phyloP scores from a whole-genome alignment of 2,113 vertebrate species.

The Ictidomys tridecemlineatus region DNA sequence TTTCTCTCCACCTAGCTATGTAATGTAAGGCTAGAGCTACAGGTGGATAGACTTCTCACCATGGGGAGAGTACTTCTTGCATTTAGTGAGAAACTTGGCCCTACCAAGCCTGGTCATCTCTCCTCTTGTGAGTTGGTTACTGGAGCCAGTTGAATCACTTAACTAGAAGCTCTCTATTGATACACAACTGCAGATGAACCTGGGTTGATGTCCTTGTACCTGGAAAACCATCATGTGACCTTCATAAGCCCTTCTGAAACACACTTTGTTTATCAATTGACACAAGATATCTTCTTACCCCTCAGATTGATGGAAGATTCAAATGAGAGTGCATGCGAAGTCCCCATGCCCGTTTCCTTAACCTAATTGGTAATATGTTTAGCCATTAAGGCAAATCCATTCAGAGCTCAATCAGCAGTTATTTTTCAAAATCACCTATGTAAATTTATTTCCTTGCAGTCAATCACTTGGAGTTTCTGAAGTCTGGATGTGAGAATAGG shows the following conservation, averaged over 20 bases:
- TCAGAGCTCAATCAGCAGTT: background rate
- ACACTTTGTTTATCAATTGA: background rate
- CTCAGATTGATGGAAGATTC: background rate
- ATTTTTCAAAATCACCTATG: background rate
- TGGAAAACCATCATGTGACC: background rate
- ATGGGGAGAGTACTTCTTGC: background rate
- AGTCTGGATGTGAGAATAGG: background rate
- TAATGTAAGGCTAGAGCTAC: background rate
- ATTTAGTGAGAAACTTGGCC: background rate
- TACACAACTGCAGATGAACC: background rate
- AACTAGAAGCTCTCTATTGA: background rate
- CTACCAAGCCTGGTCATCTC: background rate
- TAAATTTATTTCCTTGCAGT: background rate
- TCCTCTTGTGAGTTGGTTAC: background rate
- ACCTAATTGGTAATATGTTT: background rate
- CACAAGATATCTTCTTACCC: background rate
- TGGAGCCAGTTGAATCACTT: background rate
- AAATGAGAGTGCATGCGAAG: background rate
- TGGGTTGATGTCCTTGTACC: background rate
- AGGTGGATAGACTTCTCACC: background rate
- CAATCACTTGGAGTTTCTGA: slow-evolving; percentile 38
- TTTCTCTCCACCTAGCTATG: background rate
- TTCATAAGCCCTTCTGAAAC: background rate
- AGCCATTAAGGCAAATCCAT: background rate
- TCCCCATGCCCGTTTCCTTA: background rate